Base-by-base conservation (phyloP, 2,888 invertebrate species). In the Melieria crassipennis region DNA sequence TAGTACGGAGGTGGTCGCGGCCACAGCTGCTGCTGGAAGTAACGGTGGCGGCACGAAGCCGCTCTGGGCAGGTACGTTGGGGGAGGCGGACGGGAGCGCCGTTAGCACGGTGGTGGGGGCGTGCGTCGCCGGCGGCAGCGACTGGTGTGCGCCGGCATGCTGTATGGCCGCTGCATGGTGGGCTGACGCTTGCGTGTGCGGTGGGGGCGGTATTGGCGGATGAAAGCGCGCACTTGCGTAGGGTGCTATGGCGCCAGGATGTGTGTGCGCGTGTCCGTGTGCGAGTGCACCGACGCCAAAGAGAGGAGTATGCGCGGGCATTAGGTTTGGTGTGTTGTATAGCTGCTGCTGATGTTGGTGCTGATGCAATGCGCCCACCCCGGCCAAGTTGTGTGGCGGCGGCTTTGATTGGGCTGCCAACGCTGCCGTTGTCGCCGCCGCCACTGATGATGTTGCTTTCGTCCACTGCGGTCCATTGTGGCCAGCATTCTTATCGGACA, bases 401-500 rank as follows among this genome's bases (percentile, higher is more conserved):
- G 65, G 56, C 75, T 70, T 60, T 69, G 57, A 75, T 75, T 73
- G 70, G 72, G 65, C 65, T 66, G 69, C 63, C 69, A 71, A 69
- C 47, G 60, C 30, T 75, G 78, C 69, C 75, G 77, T 62, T 73
- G 73, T 47, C 66, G 74, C 64, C 61, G 77, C 73, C 66, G 74
- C 69, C 73, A 77, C 74, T 71, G 77, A 72, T 75, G 78, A 75
- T 78, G 78, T 76, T 77, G 82, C 78, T 83, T 82, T 84, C 80
- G 82, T 79, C 85, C 86, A 85, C 79, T 85, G 85, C 78, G 83
- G 76, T 83, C 84, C 79, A 75, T 71, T 75, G 76, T 78, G 78
- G 76, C 81, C 83, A 78, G 79, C 84, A 82, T 85, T 85, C 83
- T 85, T 85, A 57, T 85, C 86, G 80, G 85, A 85, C 85, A 85